These are phyloP conservation scores for Scartelaos histophorus DNA, from an alignment of 2,113 vertebrate species.

Conservation along the genomic window DNA sequence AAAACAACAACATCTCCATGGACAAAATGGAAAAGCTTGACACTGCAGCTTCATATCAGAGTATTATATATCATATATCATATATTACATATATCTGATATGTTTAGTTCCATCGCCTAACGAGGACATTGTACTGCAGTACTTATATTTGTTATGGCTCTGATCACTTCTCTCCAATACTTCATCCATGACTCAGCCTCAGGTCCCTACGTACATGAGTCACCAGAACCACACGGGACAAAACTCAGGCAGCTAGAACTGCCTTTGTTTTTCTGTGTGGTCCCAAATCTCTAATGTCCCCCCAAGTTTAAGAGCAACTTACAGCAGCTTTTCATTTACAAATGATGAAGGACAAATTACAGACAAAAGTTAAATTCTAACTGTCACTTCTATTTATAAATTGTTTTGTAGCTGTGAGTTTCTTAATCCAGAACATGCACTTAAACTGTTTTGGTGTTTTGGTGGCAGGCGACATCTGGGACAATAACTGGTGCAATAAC, in stretches of 20 bases:
- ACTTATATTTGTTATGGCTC: background rate
- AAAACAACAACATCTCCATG: too few species aligned
- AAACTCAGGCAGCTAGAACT: constrained; percentile 22
- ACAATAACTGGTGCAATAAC: too few species aligned
- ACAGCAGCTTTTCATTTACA: constrained; percentile 34
- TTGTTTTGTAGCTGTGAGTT: constrained; percentile 15
- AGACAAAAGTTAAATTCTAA: background rate
- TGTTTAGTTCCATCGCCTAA: too few species aligned
- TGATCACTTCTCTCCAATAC: constrained; percentile 23
- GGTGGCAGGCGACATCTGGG: constrained; percentile 12
- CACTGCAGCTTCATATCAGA: too few species aligned
- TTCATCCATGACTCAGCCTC: constrained; percentile 58
- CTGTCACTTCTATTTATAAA: background rate
- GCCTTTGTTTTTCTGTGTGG: constrained; percentile 33
- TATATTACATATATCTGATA: too few species aligned
- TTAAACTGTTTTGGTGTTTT: constrained; percentile 25
- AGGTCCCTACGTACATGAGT: constrained; percentile 39
- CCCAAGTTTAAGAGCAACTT: background rate
- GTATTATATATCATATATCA: too few species aligned
- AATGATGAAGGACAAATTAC: constrained; percentile 10
- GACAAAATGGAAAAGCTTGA: too few species aligned
- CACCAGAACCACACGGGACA: constrained; percentile 17
- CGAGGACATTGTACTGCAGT: too few species aligned
- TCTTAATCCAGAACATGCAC: constrained; percentile 5
- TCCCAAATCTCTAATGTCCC: constrained; percentile 20